phyloP scores from a whole-genome alignment of 37 sponge, comb jelly and placozoan genomes.

The Beroe forskalii region DNA sequence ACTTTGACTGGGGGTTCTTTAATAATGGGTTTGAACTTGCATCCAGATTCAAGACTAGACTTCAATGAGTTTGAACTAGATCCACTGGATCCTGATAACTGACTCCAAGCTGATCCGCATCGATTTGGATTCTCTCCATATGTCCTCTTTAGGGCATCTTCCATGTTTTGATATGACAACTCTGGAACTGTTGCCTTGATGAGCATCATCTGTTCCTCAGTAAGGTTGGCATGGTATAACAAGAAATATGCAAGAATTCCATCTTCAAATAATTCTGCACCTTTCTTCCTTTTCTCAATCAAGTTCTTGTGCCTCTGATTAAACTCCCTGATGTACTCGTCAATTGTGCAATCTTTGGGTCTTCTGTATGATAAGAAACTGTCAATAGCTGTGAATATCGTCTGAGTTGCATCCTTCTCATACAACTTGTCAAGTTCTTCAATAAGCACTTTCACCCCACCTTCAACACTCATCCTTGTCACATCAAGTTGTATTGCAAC shows the following conservation, averaged over 20 bases:
- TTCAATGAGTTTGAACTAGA: no score
- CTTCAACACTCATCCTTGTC: neutral
- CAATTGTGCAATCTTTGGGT: neutral
- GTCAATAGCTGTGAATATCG: neutral
- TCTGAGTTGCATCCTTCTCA: neutral
- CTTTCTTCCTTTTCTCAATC: neutral
- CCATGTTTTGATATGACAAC: neutral
- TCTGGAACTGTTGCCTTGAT: neutral
- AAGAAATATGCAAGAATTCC: neutral
- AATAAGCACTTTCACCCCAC: neutral
- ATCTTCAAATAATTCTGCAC: neutral
- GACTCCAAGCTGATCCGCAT: no score
- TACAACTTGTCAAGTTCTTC: neutral
- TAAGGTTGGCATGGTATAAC: neutral
- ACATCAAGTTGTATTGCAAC: neutral
- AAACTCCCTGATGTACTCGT: neutral
- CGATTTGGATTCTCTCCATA: no score
- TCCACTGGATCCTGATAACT: no score
- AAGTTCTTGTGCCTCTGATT: neutral
- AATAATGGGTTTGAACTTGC: neutral
- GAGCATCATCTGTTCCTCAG: neutral
- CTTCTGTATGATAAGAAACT: neutral
- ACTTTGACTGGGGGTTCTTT: neutral
- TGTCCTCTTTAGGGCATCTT: neutral
- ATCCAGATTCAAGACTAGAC: neutral